These are phyloP conservation scores for Choloepus didactylus DNA, from an alignment of 2,797 vertebrate genomes.

Conservation along the genomic window DNA sequence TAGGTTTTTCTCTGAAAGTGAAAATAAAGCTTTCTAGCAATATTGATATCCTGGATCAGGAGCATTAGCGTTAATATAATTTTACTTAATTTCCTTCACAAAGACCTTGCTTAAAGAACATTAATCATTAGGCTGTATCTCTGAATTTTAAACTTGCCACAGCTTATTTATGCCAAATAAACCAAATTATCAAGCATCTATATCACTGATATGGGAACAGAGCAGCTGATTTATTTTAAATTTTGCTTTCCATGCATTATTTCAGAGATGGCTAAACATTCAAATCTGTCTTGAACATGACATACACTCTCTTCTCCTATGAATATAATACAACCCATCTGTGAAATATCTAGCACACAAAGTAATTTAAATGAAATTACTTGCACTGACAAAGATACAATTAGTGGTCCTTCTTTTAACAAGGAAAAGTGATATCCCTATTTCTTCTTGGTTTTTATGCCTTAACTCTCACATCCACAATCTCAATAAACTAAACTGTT, in stretches of 20 bases:
- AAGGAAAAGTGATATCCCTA: conserved; percentile 7
- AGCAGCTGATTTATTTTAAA: not conserved
- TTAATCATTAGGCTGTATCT: not conserved
- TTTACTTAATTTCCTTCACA: conserved; percentile 16
- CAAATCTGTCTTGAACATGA: conserved; percentile 9
- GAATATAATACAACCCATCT: not conserved
- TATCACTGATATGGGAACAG: not conserved
- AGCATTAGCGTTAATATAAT: not conserved
- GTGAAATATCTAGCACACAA: not conserved
- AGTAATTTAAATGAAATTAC: conserved; percentile 34
- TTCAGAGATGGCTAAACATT: not conserved
- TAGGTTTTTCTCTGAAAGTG: not conserved
- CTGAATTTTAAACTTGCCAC: conserved; percentile 7
- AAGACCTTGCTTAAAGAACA: not conserved
- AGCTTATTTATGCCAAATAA: conserved; percentile 33
- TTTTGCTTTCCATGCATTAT: not conserved
- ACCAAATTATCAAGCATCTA: conserved; percentile 5
- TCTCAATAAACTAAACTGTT: not conserved
- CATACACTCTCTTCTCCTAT: not conserved
- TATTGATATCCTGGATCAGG: not conserved
- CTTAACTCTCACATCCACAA: not conserved
- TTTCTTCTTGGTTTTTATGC: conserved; percentile 32
- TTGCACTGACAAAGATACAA: not conserved
- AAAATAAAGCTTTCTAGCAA: conserved; percentile 7
- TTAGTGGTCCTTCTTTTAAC: conserved; percentile 3